Evolutionary conservation across 1,140 invertebrate genomes (phyloP), one percentile per base, ranked within the genome.

Genomic region (Aricia agestis): DNA sequence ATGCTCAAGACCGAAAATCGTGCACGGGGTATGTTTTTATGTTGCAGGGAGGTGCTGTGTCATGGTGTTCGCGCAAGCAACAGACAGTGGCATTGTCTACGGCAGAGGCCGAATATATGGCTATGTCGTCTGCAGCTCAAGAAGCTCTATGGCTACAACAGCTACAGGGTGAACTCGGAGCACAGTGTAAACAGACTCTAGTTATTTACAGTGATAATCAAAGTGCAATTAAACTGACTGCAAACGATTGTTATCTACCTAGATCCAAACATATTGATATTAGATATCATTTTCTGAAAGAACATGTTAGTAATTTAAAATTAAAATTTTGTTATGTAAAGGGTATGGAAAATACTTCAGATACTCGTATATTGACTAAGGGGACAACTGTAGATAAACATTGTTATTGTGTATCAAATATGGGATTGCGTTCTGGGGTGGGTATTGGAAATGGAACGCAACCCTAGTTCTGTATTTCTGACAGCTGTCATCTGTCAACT

Each of bases 1-100:
- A 72, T 11, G 25, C 6, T 9, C 67, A 19, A 15, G 71, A 72
- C 32, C 58, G 70, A 11, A 59, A 71, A 71, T 70, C 69, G 59
- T 70, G 59, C 61, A 70, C 61, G 7, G 69, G 68, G 9, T 69
- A 69, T 11, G 5, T 61, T 25, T 69, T 69, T 69, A n/a, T 69
- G 25, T 58, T 59, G 1, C 58, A 59, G 58, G 58, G 58, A 19
- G 17, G 58, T 10, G 58, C 58, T 18, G 9, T 59, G 3, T 59
- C 58, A 18, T 69, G 66, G 66, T 41, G 66, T 36, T 67, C 66
- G 5, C 66, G 32, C 9, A 67, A 68, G 15, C 67, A 68, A 32
- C 67, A 68, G 67, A 66, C 65, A 7, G 15, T 66, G 7, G 65
- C 65, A 11, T 25, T 66, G 65, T 32, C 65, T 36, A 66, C 65